Evolutionary conservation across 2,797 vertebrate genomes (phyloP), one percentile per base, ranked within the genome.

Genomic region (Clarias pachynema): DNA sequence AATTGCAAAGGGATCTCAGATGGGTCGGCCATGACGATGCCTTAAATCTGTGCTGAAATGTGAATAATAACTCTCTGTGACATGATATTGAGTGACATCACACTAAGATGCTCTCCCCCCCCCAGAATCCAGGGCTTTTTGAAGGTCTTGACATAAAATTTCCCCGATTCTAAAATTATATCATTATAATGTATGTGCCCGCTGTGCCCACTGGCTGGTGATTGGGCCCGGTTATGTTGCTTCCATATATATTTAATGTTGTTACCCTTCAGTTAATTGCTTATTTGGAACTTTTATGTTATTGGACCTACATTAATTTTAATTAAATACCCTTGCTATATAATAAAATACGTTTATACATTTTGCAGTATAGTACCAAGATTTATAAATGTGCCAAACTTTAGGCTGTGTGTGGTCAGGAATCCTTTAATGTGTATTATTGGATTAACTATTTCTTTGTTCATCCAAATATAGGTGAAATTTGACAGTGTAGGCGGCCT

Each of bases 401-500:
- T 49, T 44, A 72, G 37, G 22, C 24, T 18, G 44, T 73, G 12
- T 26, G 73, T 34, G 29, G 16, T 49, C 6, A 3, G 37, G 12
- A 56, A 56, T 73, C 24, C 22, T 7, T 49, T 49, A 49, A 49
- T 44, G 2, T 60, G 49, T 59, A 9, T 18, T 16, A 16, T 53
- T 49, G n/a, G 1, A 20, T 53, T 80, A 44, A 62, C 26, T 34
- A 2, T 65, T 1, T 60, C 26, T 49, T 74, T 60, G 15, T 20
- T 6, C 37, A 7, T 40, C 40, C 82, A 9, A 85, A 53, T 66
- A 34, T 92, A 99, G 98, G 97, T 99, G 87, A 96, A 94, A 81
- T 99, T 99, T 91, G 97, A 99, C 94, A 97, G 95, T 72, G 96
- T 99, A 84, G 98, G 98, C 79, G 98, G 98, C 87, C 95, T 99